Percentiles rank a stretch among this genome's conserved stretches.
Conservation (phyloP, 2,797 vertebrate species). For the Decapterus maruadsi region DNA sequence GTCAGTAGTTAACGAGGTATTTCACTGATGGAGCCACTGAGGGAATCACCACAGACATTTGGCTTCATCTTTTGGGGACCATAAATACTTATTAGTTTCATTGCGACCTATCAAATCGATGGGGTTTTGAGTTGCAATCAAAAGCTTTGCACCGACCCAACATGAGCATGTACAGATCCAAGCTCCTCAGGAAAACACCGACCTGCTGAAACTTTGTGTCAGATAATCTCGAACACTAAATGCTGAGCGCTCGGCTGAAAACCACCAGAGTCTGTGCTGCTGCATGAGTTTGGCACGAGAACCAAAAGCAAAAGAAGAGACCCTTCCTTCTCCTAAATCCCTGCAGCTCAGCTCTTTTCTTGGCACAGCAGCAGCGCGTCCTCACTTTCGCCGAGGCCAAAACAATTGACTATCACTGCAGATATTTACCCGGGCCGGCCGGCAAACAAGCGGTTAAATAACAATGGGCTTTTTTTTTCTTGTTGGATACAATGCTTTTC, state of each 20-base stretch:
- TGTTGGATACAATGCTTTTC: constrained; percentile 20
- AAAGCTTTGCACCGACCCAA: not conserved
- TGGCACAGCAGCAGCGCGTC: constrained; percentile 1
- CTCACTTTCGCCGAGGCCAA: constrained; percentile 16
- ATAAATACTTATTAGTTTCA: not conserved
- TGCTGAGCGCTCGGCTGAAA: constrained; percentile 10
- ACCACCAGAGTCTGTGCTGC: not conserved
- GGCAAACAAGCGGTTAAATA: constrained; percentile 49
- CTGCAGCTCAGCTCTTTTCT: not conserved
- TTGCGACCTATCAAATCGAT: no score
- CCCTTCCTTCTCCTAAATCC: constrained; percentile 11
- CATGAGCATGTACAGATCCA: not conserved
- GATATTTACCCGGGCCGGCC: constrained; percentile 32
- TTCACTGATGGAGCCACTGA: no score
- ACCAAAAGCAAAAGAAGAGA: constrained; percentile 14
- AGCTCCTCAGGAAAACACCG: not conserved
- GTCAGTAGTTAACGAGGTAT: no score
- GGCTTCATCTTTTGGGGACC: not conserved
- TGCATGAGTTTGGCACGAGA: constrained; percentile 12
- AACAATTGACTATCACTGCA: constrained; percentile 30
- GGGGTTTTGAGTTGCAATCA: no score
- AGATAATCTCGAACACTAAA: not conserved
- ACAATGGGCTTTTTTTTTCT: constrained; percentile 23
- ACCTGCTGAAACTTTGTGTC: not conserved
- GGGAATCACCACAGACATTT: not conserved